phyloP scores from a whole-genome alignment of 2,888 invertebrate species.

The Zygogramma bicolorata region DNA sequence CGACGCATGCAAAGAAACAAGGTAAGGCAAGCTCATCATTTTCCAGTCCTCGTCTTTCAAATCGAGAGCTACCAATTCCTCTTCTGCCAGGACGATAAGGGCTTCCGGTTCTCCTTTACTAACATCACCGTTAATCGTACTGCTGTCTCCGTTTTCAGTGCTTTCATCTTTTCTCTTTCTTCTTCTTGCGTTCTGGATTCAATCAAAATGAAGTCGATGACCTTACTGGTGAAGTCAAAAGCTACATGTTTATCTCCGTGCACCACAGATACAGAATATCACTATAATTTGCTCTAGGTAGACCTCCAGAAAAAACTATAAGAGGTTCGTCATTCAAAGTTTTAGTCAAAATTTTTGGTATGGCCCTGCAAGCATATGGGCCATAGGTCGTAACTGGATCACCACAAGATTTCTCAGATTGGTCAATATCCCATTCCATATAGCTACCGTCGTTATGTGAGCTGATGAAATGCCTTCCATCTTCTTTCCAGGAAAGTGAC shows the following conservation, averaged over 20 bases:
- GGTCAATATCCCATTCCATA: constrained; percentile 81
- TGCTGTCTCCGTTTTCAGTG: constrained; percentile 66
- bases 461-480: constrained; percentile 84
- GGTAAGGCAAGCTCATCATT: constrained; percentile 86
- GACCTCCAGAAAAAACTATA: too few species aligned
- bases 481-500: constrained; percentile 83
- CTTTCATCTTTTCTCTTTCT: constrained; percentile 63
- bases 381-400: constrained; percentile 90
- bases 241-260: constrained; percentile 84
- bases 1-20: constrained; percentile 93
- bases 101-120: constrained; percentile 67
- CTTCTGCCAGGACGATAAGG: constrained; percentile 90
- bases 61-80: constrained; percentile 95
- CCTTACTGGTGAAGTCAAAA: too few species aligned
- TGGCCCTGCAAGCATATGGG: constrained; percentile 96
- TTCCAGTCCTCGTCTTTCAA: constrained; percentile 86
- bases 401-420: constrained; percentile 76
- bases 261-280: constrained; percentile 92
- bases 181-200: constrained; percentile 69
- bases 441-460: constrained; percentile 98
- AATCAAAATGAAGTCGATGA: constrained; percentile 76
- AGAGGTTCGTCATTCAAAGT: constrained; percentile 71
- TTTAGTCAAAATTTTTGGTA: constrained; percentile 75
- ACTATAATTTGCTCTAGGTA: constrained; percentile 93
- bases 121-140: constrained; percentile 51